Conservation (phyloP, 2,888 invertebrate genomes). For the Graphium colonna region DNA sequence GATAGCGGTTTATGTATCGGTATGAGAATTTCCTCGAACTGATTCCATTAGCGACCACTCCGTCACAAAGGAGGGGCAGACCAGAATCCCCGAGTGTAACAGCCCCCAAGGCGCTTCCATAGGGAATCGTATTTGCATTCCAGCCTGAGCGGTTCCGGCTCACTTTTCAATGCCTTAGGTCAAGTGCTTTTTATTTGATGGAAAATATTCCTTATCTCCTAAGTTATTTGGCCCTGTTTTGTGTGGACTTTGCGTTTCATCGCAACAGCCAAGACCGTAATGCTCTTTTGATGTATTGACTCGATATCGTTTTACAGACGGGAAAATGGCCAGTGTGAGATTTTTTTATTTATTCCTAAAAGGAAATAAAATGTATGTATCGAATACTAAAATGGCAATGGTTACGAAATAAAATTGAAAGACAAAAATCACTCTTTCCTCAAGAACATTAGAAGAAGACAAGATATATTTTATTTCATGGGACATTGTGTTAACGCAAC, state of each 20-base stretch:
- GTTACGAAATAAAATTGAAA: no score
- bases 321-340: background rate
- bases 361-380: no score
- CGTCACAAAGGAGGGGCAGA: conserved; percentile 54
- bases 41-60: conserved; percentile 66
- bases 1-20: conserved; percentile 30
- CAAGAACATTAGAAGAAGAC: no score
- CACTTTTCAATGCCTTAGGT: conserved; percentile 55
- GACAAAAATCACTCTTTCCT: no score
- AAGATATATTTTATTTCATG: no score
- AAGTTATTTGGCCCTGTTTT: background rate
- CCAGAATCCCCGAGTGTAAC: conserved; percentile 57
- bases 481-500: no score
- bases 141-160: conserved; percentile 58
- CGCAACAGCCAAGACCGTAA: background rate
- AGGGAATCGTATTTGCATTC: conserved; percentile 71
- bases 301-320: background rate
- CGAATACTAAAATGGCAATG: no score
- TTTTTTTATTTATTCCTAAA: background rate
- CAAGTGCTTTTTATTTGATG: conserved; percentile 35
- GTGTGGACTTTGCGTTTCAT: background rate
- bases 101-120: conserved; percentile 43
- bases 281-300: conserved; percentile 8
- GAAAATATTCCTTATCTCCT: background rate
- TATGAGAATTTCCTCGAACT: conserved; percentile 32